Base-by-base conservation (phyloP, 30 jellyfish, hydroid and myxozoan species). In the Aurelia sp. region DNA sequence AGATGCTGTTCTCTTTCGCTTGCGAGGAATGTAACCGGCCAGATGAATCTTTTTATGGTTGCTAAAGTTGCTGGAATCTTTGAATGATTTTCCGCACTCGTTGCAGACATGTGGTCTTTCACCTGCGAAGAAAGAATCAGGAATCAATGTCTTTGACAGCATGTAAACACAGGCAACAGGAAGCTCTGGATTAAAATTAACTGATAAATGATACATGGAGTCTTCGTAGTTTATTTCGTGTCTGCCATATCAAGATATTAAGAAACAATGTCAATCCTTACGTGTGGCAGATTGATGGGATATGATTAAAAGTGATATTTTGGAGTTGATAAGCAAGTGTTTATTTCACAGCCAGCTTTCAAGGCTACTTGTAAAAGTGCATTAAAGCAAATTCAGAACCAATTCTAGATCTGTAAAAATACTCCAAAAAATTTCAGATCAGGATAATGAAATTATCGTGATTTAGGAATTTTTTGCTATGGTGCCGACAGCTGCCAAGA, bases 51-150 rank as follows among this genome's bases (percentile, higher is more conserved):
- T 69, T 75, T 70, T 82, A 68, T 82, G 92, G 82, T 82, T 82
- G 74, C 92, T 82, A 53, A 82, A 82, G 33, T 82, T 82, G 86
- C 92, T 82, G 10, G 92, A 82, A 61, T 82, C 92, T 60, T 82
- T 82, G 92, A 82, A 82, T 0, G 86, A 20, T 30, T 68, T 82
- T 21, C 75, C 75, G 58, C 92, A 82, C 0, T 16, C 53, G 41
- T 59, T 21, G 27, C 21, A 59, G 68, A 21, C 27, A 59, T 18
- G 21, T 11, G 27, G 27, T 17, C 21, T 18, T 17, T 59, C 50
- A 4, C 50, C 50, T 38, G 50, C 50, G 9, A 38, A 38, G 50
- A 38, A 38, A 38, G 50, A 38, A 38, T 4, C 50, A 38, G 0
- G 50, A 7, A 38, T 38, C 9, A 38, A 38, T 38, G 9, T 38